Conservation (phyloP, 2,888 invertebrate genomes). For the Ochlodes sylvanus region DNA sequence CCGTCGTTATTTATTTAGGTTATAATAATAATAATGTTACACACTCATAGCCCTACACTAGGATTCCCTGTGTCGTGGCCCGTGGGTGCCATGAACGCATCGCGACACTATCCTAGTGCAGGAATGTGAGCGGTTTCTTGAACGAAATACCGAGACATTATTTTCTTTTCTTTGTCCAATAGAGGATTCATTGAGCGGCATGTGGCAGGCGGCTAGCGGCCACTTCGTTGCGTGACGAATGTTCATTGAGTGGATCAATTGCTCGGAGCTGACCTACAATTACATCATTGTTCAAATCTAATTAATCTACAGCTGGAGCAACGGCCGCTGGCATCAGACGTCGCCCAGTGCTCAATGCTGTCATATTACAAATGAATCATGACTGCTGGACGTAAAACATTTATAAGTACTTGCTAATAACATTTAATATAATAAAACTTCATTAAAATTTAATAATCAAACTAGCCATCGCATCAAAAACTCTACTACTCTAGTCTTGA, state of each 20-base stretch:
- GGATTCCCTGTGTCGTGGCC: no score
- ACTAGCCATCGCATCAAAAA: no score
- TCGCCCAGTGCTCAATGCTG: background rate
- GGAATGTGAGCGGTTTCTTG: no score
- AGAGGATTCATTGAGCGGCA: background rate
- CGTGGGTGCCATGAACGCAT: no score
- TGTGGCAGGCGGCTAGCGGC: background rate
- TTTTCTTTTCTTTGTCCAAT: background rate
- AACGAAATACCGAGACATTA: background rate
- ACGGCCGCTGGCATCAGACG: background rate
- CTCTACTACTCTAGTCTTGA: no score
- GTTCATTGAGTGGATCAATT: slow-evolving; percentile 25
- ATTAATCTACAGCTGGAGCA: slow-evolving; percentile 22
- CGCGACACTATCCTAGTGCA: no score
- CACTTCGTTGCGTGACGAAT: slow-evolving; percentile 23
- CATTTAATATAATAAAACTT: no score
- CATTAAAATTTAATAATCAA: no score
- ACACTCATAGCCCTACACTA: no score
- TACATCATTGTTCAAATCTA: slow-evolving; percentile 32
- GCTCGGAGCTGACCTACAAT: slow-evolving; percentile 28
- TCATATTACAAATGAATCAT: slow-evolving; percentile 7
- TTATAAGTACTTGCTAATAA: no score
- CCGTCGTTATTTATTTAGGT: no score
- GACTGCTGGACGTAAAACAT: background rate
- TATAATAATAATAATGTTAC: no score